These are phyloP conservation scores for Hemibagrus guttatus DNA, from an alignment of 2,797 vertebrate species.

Conservation along the genomic window DNA sequence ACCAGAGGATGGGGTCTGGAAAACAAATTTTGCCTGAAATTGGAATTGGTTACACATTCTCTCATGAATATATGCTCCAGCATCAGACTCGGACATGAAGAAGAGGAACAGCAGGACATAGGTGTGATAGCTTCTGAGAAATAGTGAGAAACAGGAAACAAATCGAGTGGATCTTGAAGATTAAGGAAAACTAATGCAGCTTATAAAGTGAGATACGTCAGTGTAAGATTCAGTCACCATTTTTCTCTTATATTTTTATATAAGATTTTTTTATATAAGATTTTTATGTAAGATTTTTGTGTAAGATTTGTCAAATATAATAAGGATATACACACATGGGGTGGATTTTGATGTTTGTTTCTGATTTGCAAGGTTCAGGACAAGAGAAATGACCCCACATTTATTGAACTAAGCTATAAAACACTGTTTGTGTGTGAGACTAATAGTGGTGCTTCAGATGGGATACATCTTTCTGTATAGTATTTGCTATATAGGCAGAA, in stretches of 20 bases:
- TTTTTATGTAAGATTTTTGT: too few species aligned
- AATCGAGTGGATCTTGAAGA: conserved; percentile 14
- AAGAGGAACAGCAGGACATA: conserved; percentile 35
- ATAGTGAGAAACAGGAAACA: conserved; percentile 21
- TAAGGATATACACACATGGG: neutral
- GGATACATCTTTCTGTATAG: too few species aligned
- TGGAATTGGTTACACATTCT: conserved; percentile 58
- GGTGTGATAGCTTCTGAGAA: conserved; percentile 21
- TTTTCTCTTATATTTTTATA: neutral
- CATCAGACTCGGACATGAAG: conserved; percentile 1
- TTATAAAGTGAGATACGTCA: neutral
- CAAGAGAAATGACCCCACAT: neutral
- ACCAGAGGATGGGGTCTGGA: conserved; percentile 49
- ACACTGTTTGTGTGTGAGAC: neutral
- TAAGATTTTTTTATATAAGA: too few species aligned
- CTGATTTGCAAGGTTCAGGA: neutral
- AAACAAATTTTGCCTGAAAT: conserved; percentile 61
- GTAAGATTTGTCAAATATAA: neutral
- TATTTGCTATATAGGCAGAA: too few species aligned
- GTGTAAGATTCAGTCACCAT: neutral
- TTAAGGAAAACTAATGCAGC: conserved; percentile 13
- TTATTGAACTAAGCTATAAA: neutral
- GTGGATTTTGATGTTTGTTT: neutral
- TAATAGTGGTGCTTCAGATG: too few species aligned
- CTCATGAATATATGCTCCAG: conserved; percentile 51